phyloP scores from a whole-genome alignment of 2,797 vertebrate species.

The Rachycentron canadum region DNA sequence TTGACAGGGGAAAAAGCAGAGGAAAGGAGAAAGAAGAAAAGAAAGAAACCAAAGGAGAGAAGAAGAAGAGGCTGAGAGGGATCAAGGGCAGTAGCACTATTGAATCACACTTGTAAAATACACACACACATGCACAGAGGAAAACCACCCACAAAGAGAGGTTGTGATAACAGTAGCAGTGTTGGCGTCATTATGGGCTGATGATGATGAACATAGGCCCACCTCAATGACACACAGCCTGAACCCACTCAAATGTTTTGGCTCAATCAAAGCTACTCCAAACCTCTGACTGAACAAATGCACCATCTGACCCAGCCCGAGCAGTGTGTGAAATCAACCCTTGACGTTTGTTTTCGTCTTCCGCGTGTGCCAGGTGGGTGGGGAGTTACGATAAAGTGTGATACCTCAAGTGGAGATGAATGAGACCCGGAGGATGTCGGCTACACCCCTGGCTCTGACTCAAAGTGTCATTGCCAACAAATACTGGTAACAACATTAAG shows the following conservation, averaged over 20 bases:
- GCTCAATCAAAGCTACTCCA: constrained; percentile 62
- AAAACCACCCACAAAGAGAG: constrained; percentile 77
- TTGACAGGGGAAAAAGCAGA: constrained; percentile 67
- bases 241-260: constrained; percentile 56
- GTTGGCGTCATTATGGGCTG: constrained; percentile 66
- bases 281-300: constrained; percentile 65
- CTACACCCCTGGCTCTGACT: background rate
- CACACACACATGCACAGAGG: constrained; percentile 28
- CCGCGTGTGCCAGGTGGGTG: constrained; percentile 40
- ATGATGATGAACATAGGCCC: constrained; percentile 64
- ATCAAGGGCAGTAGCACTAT: constrained; percentile 69
- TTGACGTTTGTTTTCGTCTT: constrained; percentile 53
- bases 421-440: no score
- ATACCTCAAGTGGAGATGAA: background rate
- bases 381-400: constrained; percentile 13
- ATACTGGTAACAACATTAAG: background rate
- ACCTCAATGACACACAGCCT: constrained; percentile 61
- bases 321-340: constrained; percentile 39
- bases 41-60: constrained; percentile 37
- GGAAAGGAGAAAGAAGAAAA: constrained; percentile 50
- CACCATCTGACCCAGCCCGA: constrained; percentile 35
- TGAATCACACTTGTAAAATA: constrained; percentile 63
- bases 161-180: constrained; percentile 55
- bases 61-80: constrained; percentile 64
- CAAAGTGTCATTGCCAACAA: background rate